A percentile compares a stretch with the other conserved stretches of the same genome.
Conservation (phyloP, 2,888 invertebrate genomes). For the Doris montereyensis region DNA sequence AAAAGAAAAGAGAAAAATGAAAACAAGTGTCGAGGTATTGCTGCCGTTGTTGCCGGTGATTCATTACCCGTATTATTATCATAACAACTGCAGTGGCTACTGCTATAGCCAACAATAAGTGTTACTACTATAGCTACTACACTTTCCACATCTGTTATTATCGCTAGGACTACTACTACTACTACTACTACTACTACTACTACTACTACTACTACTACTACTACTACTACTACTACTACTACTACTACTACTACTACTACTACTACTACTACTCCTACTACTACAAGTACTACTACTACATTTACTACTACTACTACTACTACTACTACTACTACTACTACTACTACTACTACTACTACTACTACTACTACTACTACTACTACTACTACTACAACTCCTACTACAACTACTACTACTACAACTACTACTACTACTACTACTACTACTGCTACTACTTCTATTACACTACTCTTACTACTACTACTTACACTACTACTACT, state of each 20-base stretch:
- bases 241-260: slow-evolving; percentile 20
- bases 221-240: slow-evolving; percentile 20
- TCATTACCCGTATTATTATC: too few species aligned
- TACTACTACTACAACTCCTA: not conserved
- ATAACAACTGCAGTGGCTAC: too few species aligned
- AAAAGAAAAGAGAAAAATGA: too few species aligned
- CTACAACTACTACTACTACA: not conserved
- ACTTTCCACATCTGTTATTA: too few species aligned
- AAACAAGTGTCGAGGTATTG: too few species aligned
- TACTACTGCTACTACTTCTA: not conserved
- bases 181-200: slow-evolving; percentile 20
- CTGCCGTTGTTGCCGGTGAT: too few species aligned
- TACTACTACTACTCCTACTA: slow-evolving; percentile 12
- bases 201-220: slow-evolving; percentile 20
- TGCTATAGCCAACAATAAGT: too few species aligned
- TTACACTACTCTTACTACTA: too few species aligned
- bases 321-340: not conserved
- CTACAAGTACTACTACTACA: not conserved
- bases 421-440: not conserved
- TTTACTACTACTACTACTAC: not conserved
- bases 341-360: not conserved
- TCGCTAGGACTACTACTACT: too few species aligned
- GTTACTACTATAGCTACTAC: too few species aligned
- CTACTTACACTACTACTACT: not conserved
- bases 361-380: not conserved